These are phyloP conservation scores for Silurus meridionalis DNA, from an alignment of 2,113 vertebrate species.

Conservation along the genomic window DNA sequence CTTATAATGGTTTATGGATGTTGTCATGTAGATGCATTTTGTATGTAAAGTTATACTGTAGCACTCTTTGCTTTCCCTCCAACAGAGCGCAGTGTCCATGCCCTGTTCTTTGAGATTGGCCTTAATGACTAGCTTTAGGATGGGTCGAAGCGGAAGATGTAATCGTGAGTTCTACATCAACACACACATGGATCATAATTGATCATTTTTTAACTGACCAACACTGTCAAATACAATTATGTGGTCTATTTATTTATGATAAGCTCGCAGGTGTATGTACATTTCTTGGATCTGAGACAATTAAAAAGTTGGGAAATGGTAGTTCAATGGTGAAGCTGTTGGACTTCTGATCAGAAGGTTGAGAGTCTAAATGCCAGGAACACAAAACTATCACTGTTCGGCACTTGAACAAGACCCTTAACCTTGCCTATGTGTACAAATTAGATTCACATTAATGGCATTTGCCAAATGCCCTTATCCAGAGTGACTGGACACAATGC, in stretches of 20 bases:
- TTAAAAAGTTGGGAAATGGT: neutral
- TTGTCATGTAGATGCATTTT: neutral
- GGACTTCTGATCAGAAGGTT: no score
- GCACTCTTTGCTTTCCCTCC: neutral
- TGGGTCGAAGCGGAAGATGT: neutral
- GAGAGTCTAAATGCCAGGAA: no score
- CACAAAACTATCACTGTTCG: no score
- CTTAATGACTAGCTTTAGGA: conserved; percentile 56
- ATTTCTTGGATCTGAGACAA: neutral
- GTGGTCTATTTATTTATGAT: neutral
- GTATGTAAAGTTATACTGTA: neutral
- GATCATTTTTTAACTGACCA: neutral
- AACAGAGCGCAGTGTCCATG: neutral
- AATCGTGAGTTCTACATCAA: conserved; percentile 18
- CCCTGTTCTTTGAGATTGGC: conserved; percentile 54
- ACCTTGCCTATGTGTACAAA: no score
- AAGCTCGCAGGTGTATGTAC: neutral
- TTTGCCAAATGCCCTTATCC: no score
- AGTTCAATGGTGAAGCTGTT: no score
- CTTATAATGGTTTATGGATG: neutral
- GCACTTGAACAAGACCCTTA: no score
- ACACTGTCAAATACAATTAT: neutral
- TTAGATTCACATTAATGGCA: no score
- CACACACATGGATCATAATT: neutral
- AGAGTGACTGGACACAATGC: no score